phyloP scores from a whole-genome alignment of 1,140 invertebrate genomes.

The Latrodectus geometricus region DNA sequence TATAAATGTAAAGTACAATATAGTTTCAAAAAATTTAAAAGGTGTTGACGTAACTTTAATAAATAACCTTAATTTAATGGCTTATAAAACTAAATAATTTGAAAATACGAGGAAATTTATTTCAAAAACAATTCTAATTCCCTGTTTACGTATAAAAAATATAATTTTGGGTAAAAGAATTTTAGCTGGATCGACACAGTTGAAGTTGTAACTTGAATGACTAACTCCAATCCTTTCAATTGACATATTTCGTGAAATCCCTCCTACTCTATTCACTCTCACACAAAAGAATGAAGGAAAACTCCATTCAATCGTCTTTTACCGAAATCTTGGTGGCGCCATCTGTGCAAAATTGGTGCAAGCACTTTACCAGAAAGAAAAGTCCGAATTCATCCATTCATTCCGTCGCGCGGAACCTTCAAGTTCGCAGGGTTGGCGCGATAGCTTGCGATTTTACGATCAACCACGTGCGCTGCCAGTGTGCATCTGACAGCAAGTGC shows the following conservation, averaged over 20 bases:
- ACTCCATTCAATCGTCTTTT: not conserved
- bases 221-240: too few species aligned
- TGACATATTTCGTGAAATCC: not conserved
- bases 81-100: too few species aligned
- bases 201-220: too few species aligned
- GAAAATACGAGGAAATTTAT: too few species aligned
- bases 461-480: not conserved
- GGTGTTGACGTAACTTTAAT: too few species aligned
- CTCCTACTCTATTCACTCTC: not conserved
- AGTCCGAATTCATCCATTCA: not conserved
- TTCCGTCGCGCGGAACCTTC: not conserved
- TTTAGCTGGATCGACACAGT: too few species aligned
- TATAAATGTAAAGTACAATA: too few species aligned
- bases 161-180: too few species aligned
- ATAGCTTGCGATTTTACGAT: not conserved
- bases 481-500: not conserved
- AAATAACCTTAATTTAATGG: too few species aligned
- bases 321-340: not conserved
- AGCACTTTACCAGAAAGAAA: not conserved
- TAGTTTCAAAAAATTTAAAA: too few species aligned
- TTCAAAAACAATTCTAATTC: too few species aligned
- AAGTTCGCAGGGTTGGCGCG: not conserved
- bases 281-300: not conserved
- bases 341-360: not conserved
- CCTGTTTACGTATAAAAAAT: too few species aligned